A percentile compares a stretch with the other conserved stretches of the same genome.
These are phyloP conservation scores for Tanytarsus gracilentus DNA, from an alignment of 2,888 invertebrate species.

Conservation along the genomic window DNA sequence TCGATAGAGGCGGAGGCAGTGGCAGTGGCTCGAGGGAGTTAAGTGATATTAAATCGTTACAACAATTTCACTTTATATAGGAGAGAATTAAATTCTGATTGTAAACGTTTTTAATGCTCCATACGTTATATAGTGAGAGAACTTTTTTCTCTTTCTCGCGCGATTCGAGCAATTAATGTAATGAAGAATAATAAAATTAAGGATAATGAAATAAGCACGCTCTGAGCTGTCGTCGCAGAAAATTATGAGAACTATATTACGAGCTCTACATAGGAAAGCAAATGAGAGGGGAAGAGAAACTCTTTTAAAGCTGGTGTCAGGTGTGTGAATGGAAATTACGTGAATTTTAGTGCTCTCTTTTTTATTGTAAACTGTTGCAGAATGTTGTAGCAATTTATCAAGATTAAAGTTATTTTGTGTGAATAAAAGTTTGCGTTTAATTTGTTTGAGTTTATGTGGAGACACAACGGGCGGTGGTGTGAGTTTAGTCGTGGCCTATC, in stretches of 20 bases:
- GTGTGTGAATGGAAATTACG: not conserved
- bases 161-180: conserved; percentile 9
- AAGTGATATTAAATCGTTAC: conserved; percentile 28
- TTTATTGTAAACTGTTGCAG: not conserved
- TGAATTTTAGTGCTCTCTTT: not conserved
- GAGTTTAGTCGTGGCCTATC: no score
- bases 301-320: not conserved
- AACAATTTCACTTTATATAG: conserved; percentile 6
- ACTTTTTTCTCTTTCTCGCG: not conserved
- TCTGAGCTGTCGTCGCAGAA: not conserved
- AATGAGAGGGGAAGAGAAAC: not conserved
- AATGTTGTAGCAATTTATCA: conserved; percentile 9
- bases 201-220: not conserved
- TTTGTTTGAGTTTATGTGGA: no score
- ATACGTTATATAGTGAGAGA: no score
- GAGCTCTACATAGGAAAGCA: no score
- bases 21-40: no score
- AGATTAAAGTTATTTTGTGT: conserved; percentile 9
- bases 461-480: no score
- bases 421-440: no score
- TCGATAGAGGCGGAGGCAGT: no score
- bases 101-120: no score
- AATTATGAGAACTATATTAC: no score
- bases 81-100: no score
- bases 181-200: conserved; percentile 2